Evolutionary conservation across 2,888 invertebrate genomes (phyloP).

Genomic region (Brenthis ino): DNA sequence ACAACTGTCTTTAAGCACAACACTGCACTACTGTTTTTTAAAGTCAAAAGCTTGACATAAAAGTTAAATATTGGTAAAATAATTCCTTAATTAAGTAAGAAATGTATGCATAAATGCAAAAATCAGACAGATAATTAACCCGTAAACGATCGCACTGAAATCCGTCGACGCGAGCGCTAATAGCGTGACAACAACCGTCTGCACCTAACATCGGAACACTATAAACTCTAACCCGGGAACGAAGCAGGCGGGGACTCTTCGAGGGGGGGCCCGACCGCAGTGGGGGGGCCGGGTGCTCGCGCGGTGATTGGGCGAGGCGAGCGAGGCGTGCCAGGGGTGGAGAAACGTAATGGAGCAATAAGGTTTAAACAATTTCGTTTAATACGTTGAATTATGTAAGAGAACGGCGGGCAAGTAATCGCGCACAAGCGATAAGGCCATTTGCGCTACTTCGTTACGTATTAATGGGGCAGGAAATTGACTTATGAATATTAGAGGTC

Average conservation of each 20-base stretch:
- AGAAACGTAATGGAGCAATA: conserved; percentile 82
- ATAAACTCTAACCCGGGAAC: conserved; percentile 55
- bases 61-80: background rate
- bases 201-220: conserved; percentile 57
- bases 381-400: conserved; percentile 84
- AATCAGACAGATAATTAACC: conserved; percentile 17
- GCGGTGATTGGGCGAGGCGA: conserved; percentile 68
- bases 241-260: conserved; percentile 60
- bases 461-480: conserved; percentile 83
- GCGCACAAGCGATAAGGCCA: conserved; percentile 83
- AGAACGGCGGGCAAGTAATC: conserved; percentile 81
- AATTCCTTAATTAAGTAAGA: conserved; percentile 8
- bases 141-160: conserved; percentile 51
- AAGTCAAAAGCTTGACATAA: conserved; percentile 7
- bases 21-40: conserved; percentile 33
- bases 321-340: conserved; percentile 78
- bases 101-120: background rate
- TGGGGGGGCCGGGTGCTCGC: conserved; percentile 51
- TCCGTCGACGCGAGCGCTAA: conserved; percentile 47
- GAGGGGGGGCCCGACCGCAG: conserved; percentile 48
- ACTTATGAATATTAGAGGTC: conserved; percentile 83
- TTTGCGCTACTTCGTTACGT: conserved; percentile 83
- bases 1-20: conserved; percentile 20
- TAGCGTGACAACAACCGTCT: conserved; percentile 48
- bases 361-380: conserved; percentile 84